These are phyloP conservation scores for Eremobia ochroleuca DNA, from an alignment of 2,888 invertebrate species.

Conservation along the genomic window DNA sequence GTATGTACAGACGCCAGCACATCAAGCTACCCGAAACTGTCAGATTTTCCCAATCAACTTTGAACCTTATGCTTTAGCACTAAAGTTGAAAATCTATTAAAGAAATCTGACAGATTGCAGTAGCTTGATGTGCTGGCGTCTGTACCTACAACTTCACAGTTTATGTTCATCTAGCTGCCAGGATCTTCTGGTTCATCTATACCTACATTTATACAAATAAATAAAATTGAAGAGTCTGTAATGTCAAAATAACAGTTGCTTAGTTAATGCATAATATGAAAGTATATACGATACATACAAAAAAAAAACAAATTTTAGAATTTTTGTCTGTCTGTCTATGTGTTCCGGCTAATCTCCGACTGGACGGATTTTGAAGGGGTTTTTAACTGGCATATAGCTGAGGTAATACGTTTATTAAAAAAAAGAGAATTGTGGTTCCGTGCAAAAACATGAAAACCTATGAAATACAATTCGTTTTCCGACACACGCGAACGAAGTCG, in stretches of 20 bases:
- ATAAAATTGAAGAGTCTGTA: not conserved
- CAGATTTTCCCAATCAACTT: no score
- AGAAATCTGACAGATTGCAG: no score
- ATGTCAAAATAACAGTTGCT: not conserved
- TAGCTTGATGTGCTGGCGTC: no score
- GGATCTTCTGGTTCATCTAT: not conserved
- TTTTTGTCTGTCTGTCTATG: not conserved
- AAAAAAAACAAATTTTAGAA: no score
- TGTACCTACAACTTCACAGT: no score
- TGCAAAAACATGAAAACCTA: not conserved
- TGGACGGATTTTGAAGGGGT: not conserved
- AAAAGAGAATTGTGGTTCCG: not conserved
- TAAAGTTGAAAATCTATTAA: no score
- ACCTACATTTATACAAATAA: not conserved
- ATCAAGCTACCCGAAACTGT: no score
- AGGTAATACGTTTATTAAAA: not conserved
- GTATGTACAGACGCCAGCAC: no score
- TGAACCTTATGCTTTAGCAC: no score
- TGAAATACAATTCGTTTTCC: not conserved
- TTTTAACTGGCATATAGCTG: not conserved
- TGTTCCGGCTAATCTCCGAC: not conserved
- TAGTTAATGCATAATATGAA: no score
- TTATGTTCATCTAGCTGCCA: not conserved
- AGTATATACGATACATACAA: no score
- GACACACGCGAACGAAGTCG: not conserved